phyloP scores from a whole-genome alignment of 2,888 invertebrate genomes.

The Halictus ligatus region DNA sequence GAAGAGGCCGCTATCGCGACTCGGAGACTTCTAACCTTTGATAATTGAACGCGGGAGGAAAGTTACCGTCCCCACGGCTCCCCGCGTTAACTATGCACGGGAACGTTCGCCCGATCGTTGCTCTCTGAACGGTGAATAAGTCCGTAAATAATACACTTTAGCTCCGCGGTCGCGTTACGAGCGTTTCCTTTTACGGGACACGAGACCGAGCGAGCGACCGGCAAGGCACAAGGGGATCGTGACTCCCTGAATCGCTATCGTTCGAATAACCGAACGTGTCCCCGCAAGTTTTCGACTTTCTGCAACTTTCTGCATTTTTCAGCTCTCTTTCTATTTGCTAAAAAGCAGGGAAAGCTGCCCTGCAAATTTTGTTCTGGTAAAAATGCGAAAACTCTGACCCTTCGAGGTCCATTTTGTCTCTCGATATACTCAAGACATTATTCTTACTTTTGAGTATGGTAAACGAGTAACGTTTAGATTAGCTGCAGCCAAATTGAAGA shows the following conservation, averaged over 20 bases:
- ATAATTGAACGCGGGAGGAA: slow-evolving; percentile 50
- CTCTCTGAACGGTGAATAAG: slow-evolving; percentile 47
- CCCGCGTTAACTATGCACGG: slow-evolving; percentile 28
- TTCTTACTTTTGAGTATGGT: too few species aligned
- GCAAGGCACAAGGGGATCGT: slow-evolving; percentile 17
- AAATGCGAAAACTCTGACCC: background rate
- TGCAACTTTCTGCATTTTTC: background rate
- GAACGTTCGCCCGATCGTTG: slow-evolving; percentile 51
- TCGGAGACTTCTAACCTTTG: slow-evolving; percentile 51
- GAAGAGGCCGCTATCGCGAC: slow-evolving; percentile 25
- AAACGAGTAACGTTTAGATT: background rate
- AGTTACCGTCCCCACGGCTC: slow-evolving; percentile 34
- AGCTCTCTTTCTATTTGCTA: background rate
- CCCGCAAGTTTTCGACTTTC: slow-evolving; percentile 35
- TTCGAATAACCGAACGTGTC: slow-evolving; percentile 18
- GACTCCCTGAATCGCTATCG: slow-evolving; percentile 31
- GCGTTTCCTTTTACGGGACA: slow-evolving; percentile 51
- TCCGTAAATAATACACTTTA: slow-evolving; percentile 58
- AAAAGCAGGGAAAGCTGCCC: background rate
- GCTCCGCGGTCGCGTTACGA: slow-evolving; percentile 33
- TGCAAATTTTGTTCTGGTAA: too few species aligned
- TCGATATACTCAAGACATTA: background rate
- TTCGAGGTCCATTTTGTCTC: background rate
- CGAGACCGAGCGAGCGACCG: background rate
- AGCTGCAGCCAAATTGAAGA: too few species aligned